These are phyloP conservation scores for Drosophila mercatorum DNA, from an alignment of 2,888 invertebrate species.

Conservation along the genomic window DNA sequence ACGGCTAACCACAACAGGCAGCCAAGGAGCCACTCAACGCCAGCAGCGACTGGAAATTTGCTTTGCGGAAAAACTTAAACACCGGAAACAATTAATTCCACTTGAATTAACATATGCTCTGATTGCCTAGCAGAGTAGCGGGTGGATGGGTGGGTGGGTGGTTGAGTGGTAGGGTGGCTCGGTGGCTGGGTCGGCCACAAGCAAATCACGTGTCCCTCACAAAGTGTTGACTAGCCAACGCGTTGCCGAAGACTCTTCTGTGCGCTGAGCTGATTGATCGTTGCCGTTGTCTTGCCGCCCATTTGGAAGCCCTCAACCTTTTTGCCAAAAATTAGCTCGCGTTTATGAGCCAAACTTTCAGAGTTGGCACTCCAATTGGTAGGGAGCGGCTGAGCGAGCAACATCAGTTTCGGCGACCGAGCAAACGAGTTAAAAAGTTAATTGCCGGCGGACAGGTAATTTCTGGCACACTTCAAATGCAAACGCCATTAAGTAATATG, in stretches of 20 bases:
- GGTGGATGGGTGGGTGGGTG: neutral
- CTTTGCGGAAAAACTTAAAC: constrained; percentile 83
- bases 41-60: constrained; percentile 74
- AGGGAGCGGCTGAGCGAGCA: neutral
- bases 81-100: constrained; percentile 84
- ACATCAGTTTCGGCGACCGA: constrained; percentile 45
- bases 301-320: constrained; percentile 22
- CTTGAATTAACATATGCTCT: constrained; percentile 83
- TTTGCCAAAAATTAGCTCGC: constrained; percentile 45
- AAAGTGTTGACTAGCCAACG: constrained; percentile 66
- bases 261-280: constrained; percentile 64
- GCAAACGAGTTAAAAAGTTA: constrained; percentile 76
- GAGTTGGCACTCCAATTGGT: constrained; percentile 1
- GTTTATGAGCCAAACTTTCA: constrained; percentile 68
- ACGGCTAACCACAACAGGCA: constrained; percentile 66
- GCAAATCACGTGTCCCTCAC: constrained; percentile 57
- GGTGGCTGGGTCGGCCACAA: constrained; percentile 18
- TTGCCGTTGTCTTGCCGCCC: constrained; percentile 29
- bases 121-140: constrained; percentile 49
- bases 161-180: neutral
- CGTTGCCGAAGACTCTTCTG: constrained; percentile 22
- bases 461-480: constrained; percentile 77
- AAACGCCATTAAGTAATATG: constrained; percentile 79
- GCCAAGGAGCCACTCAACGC: constrained; percentile 53
- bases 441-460: constrained; percentile 79